phyloP scores from a whole-genome alignment of 1,140 invertebrate genomes.

The Temnothorax nylanderi region DNA sequence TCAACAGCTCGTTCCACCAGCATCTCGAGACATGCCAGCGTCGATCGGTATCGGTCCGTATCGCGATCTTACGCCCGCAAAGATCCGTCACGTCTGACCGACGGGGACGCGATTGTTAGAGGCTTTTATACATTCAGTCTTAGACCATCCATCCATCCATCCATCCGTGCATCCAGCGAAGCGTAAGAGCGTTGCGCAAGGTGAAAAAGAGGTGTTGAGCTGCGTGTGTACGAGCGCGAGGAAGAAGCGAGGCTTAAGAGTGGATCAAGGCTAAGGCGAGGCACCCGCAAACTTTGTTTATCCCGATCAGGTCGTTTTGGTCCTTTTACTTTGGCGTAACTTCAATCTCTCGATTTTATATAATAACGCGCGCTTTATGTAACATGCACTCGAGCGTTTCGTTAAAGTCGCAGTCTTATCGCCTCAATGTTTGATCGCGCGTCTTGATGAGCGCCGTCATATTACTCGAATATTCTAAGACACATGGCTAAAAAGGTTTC shows the following conservation, averaged over 20 bases:
- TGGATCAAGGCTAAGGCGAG: constrained; percentile 80
- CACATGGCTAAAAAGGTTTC: not conserved
- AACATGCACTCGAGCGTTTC: not conserved
- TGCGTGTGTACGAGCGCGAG: not conserved
- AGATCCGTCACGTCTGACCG: constrained; percentile 36
- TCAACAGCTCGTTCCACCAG: not conserved
- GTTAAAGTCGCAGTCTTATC: constrained; percentile 1
- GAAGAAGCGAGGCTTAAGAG: constrained; percentile 70
- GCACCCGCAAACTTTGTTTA: constrained; percentile 52
- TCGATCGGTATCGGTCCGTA: not conserved
- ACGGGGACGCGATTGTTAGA: constrained; percentile 20
- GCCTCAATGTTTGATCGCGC: not conserved
- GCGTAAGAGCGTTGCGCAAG: constrained; percentile 41
- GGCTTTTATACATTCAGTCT: constrained; percentile 41
- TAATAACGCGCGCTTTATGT: constrained; percentile 47
- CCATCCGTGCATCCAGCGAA: constrained; percentile 35
- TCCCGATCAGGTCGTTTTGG: constrained; percentile 22
- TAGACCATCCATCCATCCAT: constrained; percentile 33
- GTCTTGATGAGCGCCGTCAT: not conserved
- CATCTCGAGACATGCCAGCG: not conserved
- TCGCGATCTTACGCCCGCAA: constrained; percentile 3
- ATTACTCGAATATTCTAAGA: not conserved
- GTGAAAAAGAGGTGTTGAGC: constrained; percentile 21
- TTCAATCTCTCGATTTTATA: constrained; percentile 50
- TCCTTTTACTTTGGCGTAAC: constrained; percentile 32